These are phyloP conservation scores for Patiria miniata DNA, from an alignment of 35 echinoderm and acorn worm species.

Conservation along the genomic window DNA sequence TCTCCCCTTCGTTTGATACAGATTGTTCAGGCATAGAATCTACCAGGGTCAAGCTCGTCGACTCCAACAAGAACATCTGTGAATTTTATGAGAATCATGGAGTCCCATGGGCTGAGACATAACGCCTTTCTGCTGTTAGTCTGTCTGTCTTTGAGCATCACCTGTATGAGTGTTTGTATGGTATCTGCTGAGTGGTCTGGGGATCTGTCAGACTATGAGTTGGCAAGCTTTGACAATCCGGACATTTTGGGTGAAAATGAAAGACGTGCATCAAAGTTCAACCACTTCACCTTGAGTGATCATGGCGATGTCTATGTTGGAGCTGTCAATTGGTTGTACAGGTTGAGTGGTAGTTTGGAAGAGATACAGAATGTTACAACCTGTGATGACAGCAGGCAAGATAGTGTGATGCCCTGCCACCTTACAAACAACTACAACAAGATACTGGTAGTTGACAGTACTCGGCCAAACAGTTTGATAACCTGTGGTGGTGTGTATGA, in stretches of 20 bases:
- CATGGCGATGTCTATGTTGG: conserved; percentile 18
- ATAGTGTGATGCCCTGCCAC: no score
- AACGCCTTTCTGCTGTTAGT: not conserved
- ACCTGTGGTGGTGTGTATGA: not conserved
- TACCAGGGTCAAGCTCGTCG: no score
- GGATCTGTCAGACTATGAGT: not conserved
- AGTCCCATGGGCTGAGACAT: not conserved
- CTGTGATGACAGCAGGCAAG: not conserved
- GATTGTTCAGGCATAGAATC: no score
- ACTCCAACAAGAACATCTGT: no score
- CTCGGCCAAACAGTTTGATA: not conserved
- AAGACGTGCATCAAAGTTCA: not conserved
- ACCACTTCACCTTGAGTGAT: not conserved
- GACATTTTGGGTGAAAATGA: not conserved
- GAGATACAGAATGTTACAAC: conserved; percentile 4
- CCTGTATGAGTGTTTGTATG: not conserved
- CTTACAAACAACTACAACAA: not conserved
- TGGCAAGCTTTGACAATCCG: not conserved
- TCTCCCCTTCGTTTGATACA: no score
- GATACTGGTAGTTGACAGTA: not conserved
- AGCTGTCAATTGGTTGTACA: conserved; percentile 21
- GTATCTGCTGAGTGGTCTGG: not conserved
- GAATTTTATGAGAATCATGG: not conserved
- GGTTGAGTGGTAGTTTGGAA: not conserved
- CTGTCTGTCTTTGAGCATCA: not conserved